Percentiles rank a stretch among this genome's conserved stretches.
Evolutionary conservation across 2,797 vertebrate species (phyloP).

Genomic region (Harpagifer antarcticus): DNA sequence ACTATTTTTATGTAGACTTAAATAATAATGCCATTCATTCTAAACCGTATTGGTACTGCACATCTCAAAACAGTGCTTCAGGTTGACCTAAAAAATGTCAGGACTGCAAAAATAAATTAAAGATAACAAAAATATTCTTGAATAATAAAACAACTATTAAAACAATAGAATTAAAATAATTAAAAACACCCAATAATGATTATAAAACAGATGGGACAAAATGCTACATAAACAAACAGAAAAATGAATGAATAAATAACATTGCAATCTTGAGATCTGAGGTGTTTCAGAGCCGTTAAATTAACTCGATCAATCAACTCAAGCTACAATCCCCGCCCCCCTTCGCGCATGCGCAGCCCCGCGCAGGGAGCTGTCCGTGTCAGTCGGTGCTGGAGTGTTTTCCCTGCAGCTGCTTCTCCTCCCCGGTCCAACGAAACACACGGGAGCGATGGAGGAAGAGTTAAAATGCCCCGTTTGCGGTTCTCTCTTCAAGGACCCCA

Average conservation of each 20-base stretch:
- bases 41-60: too few species aligned
- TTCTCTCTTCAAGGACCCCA: constrained; percentile 93
- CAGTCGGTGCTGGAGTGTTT: constrained; percentile 78
- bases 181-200: not conserved
- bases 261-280: not conserved
- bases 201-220: not conserved
- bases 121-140: too few species aligned
- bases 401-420: constrained; percentile 56
- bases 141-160: too few species aligned
- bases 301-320: constrained; percentile 47
- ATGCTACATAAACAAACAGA: not conserved
- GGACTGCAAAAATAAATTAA: too few species aligned
- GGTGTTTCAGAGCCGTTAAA: constrained; percentile 15
- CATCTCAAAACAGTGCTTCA: too few species aligned
- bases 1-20: too few species aligned
- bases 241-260: too few species aligned
- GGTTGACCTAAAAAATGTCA: too few species aligned
- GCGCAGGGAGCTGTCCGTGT: constrained; percentile 80
- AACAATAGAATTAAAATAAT: too few species aligned
- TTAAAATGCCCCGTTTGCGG: constrained; percentile 98
- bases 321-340: constrained; percentile 38
- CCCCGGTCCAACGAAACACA: constrained; percentile 30
- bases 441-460: constrained; percentile 94
- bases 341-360: constrained; percentile 71
- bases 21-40: too few species aligned